These are phyloP conservation scores for Solenopsis invicta DNA, from an alignment of 1,140 invertebrate genomes.

Conservation along the genomic window DNA sequence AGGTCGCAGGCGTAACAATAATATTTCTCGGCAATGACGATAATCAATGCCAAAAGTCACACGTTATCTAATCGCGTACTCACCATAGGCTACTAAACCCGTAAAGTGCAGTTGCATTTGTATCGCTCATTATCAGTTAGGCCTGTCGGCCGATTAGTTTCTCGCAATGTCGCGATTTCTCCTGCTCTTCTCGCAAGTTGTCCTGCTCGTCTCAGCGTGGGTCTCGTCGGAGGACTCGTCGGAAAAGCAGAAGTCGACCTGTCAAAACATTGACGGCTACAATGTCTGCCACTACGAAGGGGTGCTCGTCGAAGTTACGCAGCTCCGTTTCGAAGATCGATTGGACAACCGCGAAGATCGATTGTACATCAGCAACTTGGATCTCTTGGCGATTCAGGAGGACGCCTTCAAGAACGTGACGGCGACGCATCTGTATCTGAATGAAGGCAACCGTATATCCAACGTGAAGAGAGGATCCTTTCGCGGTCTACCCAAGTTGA, in stretches of 20 bases:
- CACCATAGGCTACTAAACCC: background rate
- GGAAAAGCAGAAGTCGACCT: background rate
- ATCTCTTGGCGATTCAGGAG: slow-evolving; percentile 57
- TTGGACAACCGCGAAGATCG: no score
- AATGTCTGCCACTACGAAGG: slow-evolving; percentile 61
- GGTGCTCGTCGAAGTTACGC: slow-evolving; percentile 48
- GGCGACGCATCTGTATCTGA: slow-evolving; percentile 31
- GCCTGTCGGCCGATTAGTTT: background rate
- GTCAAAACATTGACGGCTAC: background rate
- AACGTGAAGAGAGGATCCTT: slow-evolving; percentile 58
- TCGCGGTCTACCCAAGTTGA: slow-evolving; percentile 54
- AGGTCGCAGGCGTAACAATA: background rate
- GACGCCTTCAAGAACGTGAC: slow-evolving; percentile 68
- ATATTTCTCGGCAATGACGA: background rate
- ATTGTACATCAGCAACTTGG: slow-evolving; percentile 47
- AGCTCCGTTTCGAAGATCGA: background rate
- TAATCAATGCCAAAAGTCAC: slow-evolving; percentile 59
- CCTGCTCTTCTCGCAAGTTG: background rate
- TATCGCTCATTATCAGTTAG: background rate
- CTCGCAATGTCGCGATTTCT: slow-evolving; percentile 28
- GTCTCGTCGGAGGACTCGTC: background rate
- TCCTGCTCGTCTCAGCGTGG: background rate
- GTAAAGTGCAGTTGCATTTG: background rate
- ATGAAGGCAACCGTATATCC: slow-evolving; percentile 67
- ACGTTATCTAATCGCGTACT: background rate